A percentile compares a stretch with the other conserved stretches of the same genome.
phyloP scores from a whole-genome alignment of 1,140 invertebrate species.

The Babylonia areolata region DNA sequence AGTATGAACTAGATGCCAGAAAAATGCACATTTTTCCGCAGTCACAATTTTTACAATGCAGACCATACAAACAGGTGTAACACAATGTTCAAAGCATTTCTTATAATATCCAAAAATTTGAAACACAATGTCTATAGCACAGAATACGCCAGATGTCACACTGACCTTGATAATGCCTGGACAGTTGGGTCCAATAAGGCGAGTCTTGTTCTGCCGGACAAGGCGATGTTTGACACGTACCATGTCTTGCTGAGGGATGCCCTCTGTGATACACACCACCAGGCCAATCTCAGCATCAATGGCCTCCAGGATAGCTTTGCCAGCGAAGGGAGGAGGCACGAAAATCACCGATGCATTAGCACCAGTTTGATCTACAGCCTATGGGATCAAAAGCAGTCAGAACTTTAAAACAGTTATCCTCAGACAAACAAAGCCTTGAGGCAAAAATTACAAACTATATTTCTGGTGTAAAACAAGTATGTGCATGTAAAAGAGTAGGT shows the following conservation, averaged over 20 bases:
- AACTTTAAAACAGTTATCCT: not conserved
- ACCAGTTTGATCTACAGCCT: conserved; percentile 90
- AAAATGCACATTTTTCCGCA: too few relatives aligned
- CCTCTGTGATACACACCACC: conserved; percentile 99
- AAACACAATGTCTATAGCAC: not conserved
- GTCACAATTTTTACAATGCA: too few relatives aligned
- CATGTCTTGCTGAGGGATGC: conserved; percentile 99
- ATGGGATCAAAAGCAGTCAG: conserved; percentile 49
- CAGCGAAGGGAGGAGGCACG: conserved; percentile 96
- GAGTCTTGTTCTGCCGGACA: conserved; percentile 90
- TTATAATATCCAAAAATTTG: not conserved
- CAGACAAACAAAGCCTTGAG: too few relatives aligned
- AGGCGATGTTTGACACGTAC: conserved; percentile 95
- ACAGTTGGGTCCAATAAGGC: conserved; percentile 98
- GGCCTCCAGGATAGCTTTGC: conserved; percentile 95
- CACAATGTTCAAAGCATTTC: not conserved
- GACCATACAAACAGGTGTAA: conserved; percentile 13
- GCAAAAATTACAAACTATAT: too few relatives aligned
- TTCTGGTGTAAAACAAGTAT: too few relatives aligned
- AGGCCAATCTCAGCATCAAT: conserved; percentile 97
- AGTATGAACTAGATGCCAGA: too few relatives aligned
- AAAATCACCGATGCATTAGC: conserved; percentile 97
- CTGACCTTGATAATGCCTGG: conserved; percentile 97
- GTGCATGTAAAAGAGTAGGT: too few relatives aligned
- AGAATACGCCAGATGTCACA: not conserved